These are phyloP conservation scores for Brachionus asplanchnoidis DNA, from an alignment of 1,140 invertebrate genomes.

Conservation along the genomic window DNA sequence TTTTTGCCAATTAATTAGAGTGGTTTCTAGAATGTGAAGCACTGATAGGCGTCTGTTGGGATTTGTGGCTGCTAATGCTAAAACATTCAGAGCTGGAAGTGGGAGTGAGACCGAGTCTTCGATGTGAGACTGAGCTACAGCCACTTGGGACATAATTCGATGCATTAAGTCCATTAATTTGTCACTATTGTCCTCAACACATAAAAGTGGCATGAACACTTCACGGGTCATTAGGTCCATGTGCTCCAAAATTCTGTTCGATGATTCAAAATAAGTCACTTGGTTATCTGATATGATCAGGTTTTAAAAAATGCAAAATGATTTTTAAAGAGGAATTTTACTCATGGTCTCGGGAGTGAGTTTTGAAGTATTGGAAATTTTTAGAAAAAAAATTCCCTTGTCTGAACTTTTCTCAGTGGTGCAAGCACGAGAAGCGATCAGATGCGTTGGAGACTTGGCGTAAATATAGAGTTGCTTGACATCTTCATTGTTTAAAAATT, in stretches of 20 bases:
- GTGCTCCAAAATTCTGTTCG: slow-evolving; percentile 47
- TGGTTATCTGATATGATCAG: slow-evolving; percentile 48
- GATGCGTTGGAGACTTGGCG: slow-evolving; percentile 47
- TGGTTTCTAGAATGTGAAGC: slow-evolving; percentile 55
- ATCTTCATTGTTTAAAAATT: slow-evolving; percentile 58
- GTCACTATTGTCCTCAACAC: slow-evolving; percentile 49
- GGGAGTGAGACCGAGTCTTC: slow-evolving; percentile 51
- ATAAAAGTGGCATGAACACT: slow-evolving; percentile 55
- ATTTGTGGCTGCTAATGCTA: slow-evolving; percentile 50
- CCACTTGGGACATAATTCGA: slow-evolving; percentile 52
- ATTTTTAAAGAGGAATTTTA: slow-evolving; percentile 42
- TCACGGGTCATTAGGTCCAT: slow-evolving; percentile 53
- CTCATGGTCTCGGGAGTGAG: slow-evolving; percentile 55
- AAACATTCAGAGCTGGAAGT: slow-evolving; percentile 55
- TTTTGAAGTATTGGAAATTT: slow-evolving; percentile 53
- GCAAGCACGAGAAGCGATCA: slow-evolving; percentile 46
- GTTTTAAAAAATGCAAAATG: neutral
- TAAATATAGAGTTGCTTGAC: slow-evolving; percentile 52
- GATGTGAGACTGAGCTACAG: slow-evolving; percentile 52
- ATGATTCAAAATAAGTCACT: slow-evolving; percentile 53
- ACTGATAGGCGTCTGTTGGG: slow-evolving; percentile 51
- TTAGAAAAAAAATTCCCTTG: slow-evolving; percentile 56
- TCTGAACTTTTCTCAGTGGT: slow-evolving; percentile 45
- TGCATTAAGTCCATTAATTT: slow-evolving; percentile 56
- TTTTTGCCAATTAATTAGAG: slow-evolving; percentile 57